Base-by-base conservation (phyloP, 2,888 invertebrate genomes). In the Pegoplata infirma region DNA sequence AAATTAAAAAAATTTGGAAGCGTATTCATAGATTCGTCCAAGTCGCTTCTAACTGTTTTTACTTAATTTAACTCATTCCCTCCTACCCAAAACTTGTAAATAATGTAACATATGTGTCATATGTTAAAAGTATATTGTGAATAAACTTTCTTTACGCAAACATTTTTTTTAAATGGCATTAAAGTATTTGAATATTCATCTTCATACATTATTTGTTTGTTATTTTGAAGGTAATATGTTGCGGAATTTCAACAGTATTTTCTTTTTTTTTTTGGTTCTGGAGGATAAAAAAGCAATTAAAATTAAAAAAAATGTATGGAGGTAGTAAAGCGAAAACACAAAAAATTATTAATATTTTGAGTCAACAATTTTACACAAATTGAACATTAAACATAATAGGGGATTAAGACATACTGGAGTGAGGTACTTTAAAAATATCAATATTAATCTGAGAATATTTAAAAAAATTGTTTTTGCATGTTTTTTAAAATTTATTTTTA, bases 251-350 rank as follows among this genome's bases (percentile, higher is more conserved):
- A 36, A n/a, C n/a, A n/a, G n/a, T 53, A 23, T 40, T 40, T 10
- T 53, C n/a, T n/a, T n/a, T 40, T n/a, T 21, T 19, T 19, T 14
- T 49, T 23, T 21, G 19, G 40, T 23, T 7, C 10, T 40, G 10
- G 16, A 55, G 55, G 32, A 71, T 63, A 47, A 14, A 63, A 72
- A 72, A 63, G 72, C 63, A 72, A 72, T 72, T 72, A 72, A 63
- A 72, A 72, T 72, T 63, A 49, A 56, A 63, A n/a, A 17, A 28
- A n/a, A n/a, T 36, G 63, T 71, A 47, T 63, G 51, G 25, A 28
- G 68, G 58, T 16, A 68, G 49, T 58, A 59, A 51, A 49, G n/a
- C n/a, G n/a, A n/a, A n/a, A n/a, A n/a, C n/a, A n/a, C n/a, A n/a
- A n/a, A 17, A 51, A 21, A 5, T 40, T 40, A 40, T 40, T 40